phyloP scores from a whole-genome alignment of 2,888 invertebrate species.

The Lamellibrachia columna region DNA sequence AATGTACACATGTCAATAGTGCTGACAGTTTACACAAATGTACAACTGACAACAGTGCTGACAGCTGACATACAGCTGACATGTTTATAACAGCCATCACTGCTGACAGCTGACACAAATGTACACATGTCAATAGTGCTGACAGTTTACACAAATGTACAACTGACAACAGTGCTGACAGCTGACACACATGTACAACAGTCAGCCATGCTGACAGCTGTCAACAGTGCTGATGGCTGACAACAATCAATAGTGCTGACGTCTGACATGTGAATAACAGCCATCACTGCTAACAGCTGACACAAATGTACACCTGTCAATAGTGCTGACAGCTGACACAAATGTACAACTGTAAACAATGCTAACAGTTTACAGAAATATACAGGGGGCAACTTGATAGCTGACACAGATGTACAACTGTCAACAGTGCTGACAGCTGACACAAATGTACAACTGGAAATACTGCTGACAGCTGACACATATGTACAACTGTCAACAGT shows the following conservation, averaged over 20 bases:
- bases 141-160: neutral
- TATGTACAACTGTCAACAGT: neutral
- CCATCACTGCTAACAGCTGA: too few relatives aligned
- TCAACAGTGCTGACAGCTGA: neutral
- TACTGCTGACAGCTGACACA: neutral
- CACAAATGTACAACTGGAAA: neutral
- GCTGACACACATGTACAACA: neutral
- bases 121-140: neutral
- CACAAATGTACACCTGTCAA: too few relatives aligned
- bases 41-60: neutral
- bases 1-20: neutral
- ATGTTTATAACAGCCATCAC: neutral
- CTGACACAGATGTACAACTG: neutral
- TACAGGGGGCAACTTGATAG: neutral
- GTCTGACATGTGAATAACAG: too few relatives aligned
- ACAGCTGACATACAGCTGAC: neutral
- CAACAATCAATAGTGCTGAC: neutral
- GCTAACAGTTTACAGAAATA: neutral
- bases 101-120: neutral
- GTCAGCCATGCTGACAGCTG: neutral
- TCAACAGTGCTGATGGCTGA: neutral
- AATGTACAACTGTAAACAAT: neutral
- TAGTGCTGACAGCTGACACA: neutral
- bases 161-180: neutral
- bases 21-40: neutral